phyloP scores from a whole-genome alignment of 2,113 vertebrate species.

The Chauna torquata region DNA sequence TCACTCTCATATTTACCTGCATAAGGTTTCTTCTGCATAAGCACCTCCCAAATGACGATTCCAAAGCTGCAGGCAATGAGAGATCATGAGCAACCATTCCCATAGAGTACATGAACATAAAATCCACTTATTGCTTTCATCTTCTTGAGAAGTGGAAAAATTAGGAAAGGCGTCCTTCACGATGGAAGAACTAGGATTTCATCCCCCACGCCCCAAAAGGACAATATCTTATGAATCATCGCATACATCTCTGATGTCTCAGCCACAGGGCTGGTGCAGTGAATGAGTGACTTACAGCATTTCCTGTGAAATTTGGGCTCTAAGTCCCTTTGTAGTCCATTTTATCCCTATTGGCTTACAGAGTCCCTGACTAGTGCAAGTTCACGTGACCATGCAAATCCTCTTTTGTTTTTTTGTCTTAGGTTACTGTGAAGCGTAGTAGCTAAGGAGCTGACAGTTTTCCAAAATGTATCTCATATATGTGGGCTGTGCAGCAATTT shows the following conservation, averaged over 20 bases:
- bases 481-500: not conserved
- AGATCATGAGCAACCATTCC: not conserved
- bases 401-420: not conserved
- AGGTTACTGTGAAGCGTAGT: not conserved
- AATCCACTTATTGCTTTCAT: not conserved
- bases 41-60: slow-evolving; percentile 89
- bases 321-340: not conserved
- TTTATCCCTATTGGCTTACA: not conserved
- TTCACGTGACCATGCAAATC: rapidly evolving
- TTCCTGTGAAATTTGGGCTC: not conserved
- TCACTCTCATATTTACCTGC: slow-evolving; percentile 70
- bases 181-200: not conserved
- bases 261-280: not conserved
- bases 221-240: not conserved
- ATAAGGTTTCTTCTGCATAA: slow-evolving; percentile 86
- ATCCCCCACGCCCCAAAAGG: not conserved
- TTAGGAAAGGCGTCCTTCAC: not conserved
- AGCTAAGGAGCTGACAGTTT: not conserved
- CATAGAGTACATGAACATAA: no score
- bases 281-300: not conserved
- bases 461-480: rapidly evolving
- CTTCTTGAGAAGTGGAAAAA: not conserved
- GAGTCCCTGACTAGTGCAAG: not conserved
- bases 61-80: slow-evolving; percentile 76
- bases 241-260: not conserved